Base-by-base conservation (phyloP, 2,797 vertebrate species). In the Adrianichthys oophorus region DNA sequence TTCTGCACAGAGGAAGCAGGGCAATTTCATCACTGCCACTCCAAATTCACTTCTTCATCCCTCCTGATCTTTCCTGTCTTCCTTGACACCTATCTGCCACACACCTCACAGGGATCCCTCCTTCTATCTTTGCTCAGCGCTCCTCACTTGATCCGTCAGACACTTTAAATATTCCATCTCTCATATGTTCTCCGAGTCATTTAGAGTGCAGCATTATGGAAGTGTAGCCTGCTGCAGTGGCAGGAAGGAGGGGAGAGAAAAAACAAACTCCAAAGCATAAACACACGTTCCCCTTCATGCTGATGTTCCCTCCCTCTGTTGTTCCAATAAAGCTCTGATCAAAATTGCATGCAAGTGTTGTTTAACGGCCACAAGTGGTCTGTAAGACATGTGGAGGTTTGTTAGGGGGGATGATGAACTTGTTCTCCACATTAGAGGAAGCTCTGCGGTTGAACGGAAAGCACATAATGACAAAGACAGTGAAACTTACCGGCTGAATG, bases 401-500 rank as follows among this genome's bases (percentile, higher is more conserved):
- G 56, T 48, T 55, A 60, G 52, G 0, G 45, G 10, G 32, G 1
- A 42, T 37, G 77, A 65, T 45, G n/a, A 44, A 47, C 50, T 54
- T 59, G 46, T 52, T 59, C 73, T 79, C 72, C 49, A 78, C 78
- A 70, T 66, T 59, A 32, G 24, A 56, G 54, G 52, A 68, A 66
- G 52, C 76, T 74, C 76, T 41, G 78, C 65, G 49, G 42, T 43
- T 42, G 61, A 42, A 40, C 44, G 42, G 19, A 41, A 54, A 58
- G 41, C 32, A 8, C 6, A 42, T 21, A 21, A 21, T 21, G 19
- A 3, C 19, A 4, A 48, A 37, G 32, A 37, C 32, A 37, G 61
- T 61, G 47, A 65, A 72, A 90, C 92, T 89, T 73, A 94, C 93
- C 84, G 81, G 88, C 57, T 59, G 87, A 44, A 93, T 87, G 82